Evolutionary conservation across 2,888 invertebrate species (phyloP), one percentile per base, ranked within the genome.

Genomic region (Blera fallax): DNA sequence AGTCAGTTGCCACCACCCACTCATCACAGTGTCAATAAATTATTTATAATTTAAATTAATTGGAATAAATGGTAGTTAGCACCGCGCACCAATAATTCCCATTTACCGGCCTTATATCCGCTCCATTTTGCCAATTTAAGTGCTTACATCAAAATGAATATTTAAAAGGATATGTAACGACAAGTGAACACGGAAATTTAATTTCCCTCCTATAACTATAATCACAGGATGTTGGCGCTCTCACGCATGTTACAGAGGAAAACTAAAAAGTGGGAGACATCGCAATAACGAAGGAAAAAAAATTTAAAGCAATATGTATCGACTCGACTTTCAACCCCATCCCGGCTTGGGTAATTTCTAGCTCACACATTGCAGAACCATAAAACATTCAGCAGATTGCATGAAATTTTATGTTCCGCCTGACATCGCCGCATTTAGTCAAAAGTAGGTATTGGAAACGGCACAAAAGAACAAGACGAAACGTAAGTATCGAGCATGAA

Each of bases 21-120:
- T 21, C 21, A 24, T 24, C 24, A 24, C 2, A 2, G 24, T 24
- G 2, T 8, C 16, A n/a, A 67, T 65, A 29, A 64, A 16, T 69
- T 78, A 69, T 69, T 67, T 48, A 69, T 69, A 69, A 52, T 69
- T 78, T 40, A 60, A 78, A 69, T 69, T 69, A 78, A 78, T 78
- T 62, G 52, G 43, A 78, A 60, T 78, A 45, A 69, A 52, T 60
- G 24, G 21, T 54, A 40, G 77, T 52, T 37, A 48, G 48, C 21
- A 32, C 21, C 43, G 29, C 21, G 27, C 27, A 48, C 40, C 11
- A 29, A 54, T 64, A 64, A 48, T 48, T 45, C 52, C 7, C 48
- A 50, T 56, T 67, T 65, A 34, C 76, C 8, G 6, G 32, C 21
- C 45, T 29, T 56, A 67, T 48, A 29, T 54, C 45, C 48, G 6